Evolutionary conservation across 2,797 vertebrate genomes (phyloP), one percentile per base, ranked within the genome.

Genomic region (Urocyon cinereoargenteus): DNA sequence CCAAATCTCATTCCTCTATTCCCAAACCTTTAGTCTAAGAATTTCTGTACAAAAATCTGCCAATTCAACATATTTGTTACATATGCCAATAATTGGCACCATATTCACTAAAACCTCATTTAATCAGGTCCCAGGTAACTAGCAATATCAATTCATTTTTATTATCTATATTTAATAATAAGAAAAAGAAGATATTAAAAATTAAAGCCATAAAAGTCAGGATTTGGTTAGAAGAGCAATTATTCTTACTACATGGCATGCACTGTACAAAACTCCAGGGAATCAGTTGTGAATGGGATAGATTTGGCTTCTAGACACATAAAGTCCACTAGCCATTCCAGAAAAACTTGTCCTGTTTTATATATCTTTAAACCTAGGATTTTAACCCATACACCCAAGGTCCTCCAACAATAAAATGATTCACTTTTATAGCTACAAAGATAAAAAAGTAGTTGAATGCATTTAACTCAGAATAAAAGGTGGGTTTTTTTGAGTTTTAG

Each of bases 171-270:
- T 36, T 81, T 66, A 81, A 49, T 53, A 75, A 68, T 21, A 78
- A 7, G 28, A 89, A 22, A 3, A 66, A 61, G 26, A 84, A 6
- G 55, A 55, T 79, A 9, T 28, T 86, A 57, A n/a, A 85, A 85
- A 68, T 68, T 45, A 92, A 87, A 95, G 31, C 5, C 64, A 13
- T 28, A 34, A 83, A 78, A 95, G 28, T 2, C 77, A 88, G 28
- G 57, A 83, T 94, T 88, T 91, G 4, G 12, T 91, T 88, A 88
- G 61, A 91, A 95, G 91, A 91, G 14, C 14, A 68, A 62, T 87
- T 73, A n/a, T 57, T 93, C 26, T 24, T 59, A 34, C 22, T 83
- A 0, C 22, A 64, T 28, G 12, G 26, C 21, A 45, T 36, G 45
- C 49, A 62, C 68, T 85, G 68, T 64, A 45, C 24, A 92, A 53